phyloP scores from a whole-genome alignment of 2,888 invertebrate genomes.

The Odontomyia ornata region DNA sequence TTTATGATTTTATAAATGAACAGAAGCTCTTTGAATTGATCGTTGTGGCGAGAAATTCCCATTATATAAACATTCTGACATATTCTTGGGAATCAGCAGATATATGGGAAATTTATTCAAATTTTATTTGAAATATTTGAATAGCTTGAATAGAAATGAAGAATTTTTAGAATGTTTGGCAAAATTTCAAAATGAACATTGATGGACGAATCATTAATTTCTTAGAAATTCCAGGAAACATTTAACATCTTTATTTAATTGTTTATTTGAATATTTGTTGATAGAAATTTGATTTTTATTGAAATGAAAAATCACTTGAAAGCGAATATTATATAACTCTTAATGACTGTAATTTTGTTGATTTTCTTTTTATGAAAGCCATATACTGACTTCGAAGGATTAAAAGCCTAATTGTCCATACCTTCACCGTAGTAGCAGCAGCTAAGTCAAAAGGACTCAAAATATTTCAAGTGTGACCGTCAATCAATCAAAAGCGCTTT shows the following conservation, averaged over 20 bases:
- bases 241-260: neutral
- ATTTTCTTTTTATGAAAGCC: too few relatives aligned
- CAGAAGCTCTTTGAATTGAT: constrained; percentile 1
- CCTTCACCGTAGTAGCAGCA: too few relatives aligned
- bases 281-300: neutral
- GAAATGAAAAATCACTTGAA: too few relatives aligned
- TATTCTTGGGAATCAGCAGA: neutral
- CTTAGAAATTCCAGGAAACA: neutral
- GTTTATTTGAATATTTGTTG: neutral
- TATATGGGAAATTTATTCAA: neutral
- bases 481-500: too few relatives aligned
- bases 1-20: neutral
- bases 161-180: neutral
- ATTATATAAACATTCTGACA: neutral
- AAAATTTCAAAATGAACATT: neutral
- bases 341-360: too few relatives aligned
- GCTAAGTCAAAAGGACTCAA: too few relatives aligned
- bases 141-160: neutral
- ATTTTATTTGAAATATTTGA: neutral
- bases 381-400: too few relatives aligned
- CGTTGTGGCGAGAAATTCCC: neutral
- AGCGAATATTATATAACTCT: too few relatives aligned
- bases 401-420: too few relatives aligned
- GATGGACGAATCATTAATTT: neutral
- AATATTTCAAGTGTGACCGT: too few relatives aligned